Evolutionary conservation across 2,888 invertebrate genomes (phyloP).

Genomic region (Isotomurus palustris): DNA sequence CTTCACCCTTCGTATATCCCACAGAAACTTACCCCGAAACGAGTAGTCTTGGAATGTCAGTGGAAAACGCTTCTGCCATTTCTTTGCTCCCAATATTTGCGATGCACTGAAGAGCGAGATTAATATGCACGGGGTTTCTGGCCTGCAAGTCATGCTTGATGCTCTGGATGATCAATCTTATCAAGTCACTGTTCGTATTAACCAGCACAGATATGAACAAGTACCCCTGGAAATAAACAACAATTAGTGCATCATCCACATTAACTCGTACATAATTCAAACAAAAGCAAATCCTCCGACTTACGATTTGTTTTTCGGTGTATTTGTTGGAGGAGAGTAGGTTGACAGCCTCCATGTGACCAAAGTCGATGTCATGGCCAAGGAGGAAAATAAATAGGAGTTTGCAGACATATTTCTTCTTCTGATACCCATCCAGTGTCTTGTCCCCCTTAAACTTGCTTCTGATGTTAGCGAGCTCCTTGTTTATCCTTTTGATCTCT

Average conservation of each 20-base stretch:
- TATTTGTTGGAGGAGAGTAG: constrained; percentile 99
- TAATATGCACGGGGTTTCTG: constrained; percentile 96
- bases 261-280: neutral
- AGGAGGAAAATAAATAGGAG: constrained; percentile 97
- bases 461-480: constrained; percentile 97
- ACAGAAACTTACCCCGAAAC: constrained; percentile 75
- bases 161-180: constrained; percentile 97
- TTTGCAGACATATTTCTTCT: constrained; percentile 99
- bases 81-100: constrained; percentile 99
- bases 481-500: constrained; percentile 98
- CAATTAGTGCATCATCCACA: neutral
- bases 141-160: constrained; percentile 97
- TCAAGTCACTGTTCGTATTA: constrained; percentile 97
- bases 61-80: constrained; percentile 99
- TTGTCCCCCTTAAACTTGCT: constrained; percentile 99
- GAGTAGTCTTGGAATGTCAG: constrained; percentile 95
- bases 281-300: too few relatives aligned
- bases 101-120: constrained; percentile 97
- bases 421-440: constrained; percentile 99
- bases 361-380: constrained; percentile 99
- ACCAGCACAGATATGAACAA: constrained; percentile 99
- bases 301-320: constrained; percentile 98
- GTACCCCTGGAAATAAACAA: constrained; percentile 71
- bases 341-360: constrained; percentile 99
- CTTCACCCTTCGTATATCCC: neutral